Conservation (phyloP, 2,797 vertebrate genomes). For the Anguilla megastoma region DNA sequence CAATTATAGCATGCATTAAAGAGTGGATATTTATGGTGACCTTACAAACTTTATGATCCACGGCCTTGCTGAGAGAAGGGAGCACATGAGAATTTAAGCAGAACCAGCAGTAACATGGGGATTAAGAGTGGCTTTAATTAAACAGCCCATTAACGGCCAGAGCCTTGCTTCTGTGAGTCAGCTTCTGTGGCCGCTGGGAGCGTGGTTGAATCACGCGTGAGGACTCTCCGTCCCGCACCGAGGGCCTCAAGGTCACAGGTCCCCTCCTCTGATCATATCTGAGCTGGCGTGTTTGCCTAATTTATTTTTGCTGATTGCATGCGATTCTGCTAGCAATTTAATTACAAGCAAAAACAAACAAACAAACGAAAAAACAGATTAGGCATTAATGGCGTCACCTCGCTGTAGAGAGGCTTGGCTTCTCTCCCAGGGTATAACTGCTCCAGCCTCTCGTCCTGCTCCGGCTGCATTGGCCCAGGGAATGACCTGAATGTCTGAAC, state of each 20-base stretch:
- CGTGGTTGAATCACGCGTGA: not conserved
- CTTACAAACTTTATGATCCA: slow-evolving; percentile 1
- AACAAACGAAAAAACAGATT: not conserved
- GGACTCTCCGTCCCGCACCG: not conserved
- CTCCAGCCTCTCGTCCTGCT: not conserved
- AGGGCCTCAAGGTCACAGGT: slow-evolving; percentile 6
- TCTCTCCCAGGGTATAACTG: not conserved
- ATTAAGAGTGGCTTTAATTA: slow-evolving; percentile 13
- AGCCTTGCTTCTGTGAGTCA: not conserved
- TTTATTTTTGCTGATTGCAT: slow-evolving; percentile 15
- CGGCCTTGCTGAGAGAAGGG: not conserved
- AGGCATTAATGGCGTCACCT: not conserved
- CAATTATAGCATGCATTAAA: not conserved
- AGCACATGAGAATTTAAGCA: not conserved
- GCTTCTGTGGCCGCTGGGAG: not conserved
- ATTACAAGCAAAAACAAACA: not conserved
- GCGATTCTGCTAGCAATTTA: not conserved
- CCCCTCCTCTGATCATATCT: not conserved
- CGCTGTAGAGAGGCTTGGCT: not conserved
- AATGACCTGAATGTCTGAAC: not conserved
- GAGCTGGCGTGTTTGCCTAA: slow-evolving; percentile 14
- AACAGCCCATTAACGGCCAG: not conserved
- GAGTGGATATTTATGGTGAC: not conserved
- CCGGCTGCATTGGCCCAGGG: not conserved
- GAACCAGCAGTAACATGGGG: not conserved